Percentiles rank a stretch among this genome's conserved stretches.
Conservation (phyloP, 2,113 vertebrate species). For the Sorex araneus region DNA sequence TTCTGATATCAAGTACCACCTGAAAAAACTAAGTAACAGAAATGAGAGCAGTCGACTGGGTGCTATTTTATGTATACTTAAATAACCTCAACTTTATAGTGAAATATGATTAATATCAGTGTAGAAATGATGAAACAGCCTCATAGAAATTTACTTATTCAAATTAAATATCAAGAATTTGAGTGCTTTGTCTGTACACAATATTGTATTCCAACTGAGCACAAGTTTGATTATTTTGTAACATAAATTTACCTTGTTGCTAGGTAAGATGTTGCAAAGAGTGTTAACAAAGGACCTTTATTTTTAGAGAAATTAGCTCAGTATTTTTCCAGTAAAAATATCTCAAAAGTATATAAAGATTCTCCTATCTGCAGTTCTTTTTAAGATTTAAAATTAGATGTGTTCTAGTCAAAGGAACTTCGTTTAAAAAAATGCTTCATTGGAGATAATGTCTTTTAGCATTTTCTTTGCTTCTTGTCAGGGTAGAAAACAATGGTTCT, state of each 20-base stretch:
- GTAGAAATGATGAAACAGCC: background rate
- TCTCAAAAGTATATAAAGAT: constrained; percentile 54
- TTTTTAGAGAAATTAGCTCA: constrained; percentile 67
- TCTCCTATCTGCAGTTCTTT: constrained; percentile 22
- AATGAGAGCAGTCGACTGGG: background rate
- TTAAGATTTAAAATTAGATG: constrained; percentile 66
- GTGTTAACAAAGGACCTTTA: constrained; percentile 62
- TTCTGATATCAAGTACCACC: background rate
- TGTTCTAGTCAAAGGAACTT: constrained; percentile 68
- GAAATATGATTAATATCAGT: background rate
- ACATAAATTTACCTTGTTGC: constrained; percentile 17
- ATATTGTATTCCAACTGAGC: background rate
- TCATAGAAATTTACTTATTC: constrained; percentile 19
- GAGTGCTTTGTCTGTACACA: background rate
- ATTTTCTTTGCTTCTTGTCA: constrained; percentile 73
- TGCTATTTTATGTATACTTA: background rate
- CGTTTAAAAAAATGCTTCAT: constrained; percentile 34
- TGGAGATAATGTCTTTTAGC: constrained; percentile 60
- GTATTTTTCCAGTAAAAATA: constrained; percentile 67
- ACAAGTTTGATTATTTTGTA: constrained; percentile 30
- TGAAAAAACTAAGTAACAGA: background rate
- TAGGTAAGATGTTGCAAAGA: constrained; percentile 24
- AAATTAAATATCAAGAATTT: constrained; percentile 18
- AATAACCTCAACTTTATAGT: background rate
- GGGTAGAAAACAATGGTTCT: constrained; percentile 67